A percentile compares a stretch with the other conserved stretches of the same genome.
phyloP scores from a whole-genome alignment of 2,888 invertebrate genomes.

The Ectobius pallidus region DNA sequence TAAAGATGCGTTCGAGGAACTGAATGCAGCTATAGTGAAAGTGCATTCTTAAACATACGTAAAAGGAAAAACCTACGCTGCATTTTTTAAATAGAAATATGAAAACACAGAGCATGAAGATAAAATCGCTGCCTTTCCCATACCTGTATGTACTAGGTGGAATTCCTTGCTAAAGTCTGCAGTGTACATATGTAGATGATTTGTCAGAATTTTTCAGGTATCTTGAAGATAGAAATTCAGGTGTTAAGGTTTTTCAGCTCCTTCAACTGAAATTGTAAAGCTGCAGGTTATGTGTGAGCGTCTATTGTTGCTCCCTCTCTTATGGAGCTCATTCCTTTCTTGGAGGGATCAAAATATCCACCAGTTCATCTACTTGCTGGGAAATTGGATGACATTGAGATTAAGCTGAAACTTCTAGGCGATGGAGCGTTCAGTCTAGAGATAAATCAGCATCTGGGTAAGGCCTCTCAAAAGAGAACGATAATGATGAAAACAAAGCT shows the following conservation, averaged over 20 bases:
- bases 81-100: neutral
- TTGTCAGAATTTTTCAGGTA: neutral
- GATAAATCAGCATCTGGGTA: no score
- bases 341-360: neutral
- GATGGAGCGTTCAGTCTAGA: no score
- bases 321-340: no score
- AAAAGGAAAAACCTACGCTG: neutral
- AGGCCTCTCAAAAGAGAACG: neutral
- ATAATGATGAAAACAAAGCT: neutral
- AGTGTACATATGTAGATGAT: neutral
- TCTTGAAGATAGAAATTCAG: neutral
- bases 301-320: no score
- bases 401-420: conserved; percentile 2
- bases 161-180: neutral
- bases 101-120: conserved; percentile 2
- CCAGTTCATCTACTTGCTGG: neutral
- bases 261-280: neutral
- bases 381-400: neutral
- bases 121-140: no score
- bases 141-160: neutral
- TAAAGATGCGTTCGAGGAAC: neutral
- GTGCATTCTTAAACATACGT: neutral
- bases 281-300: neutral
- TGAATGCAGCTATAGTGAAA: no score
- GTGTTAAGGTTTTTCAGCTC: neutral